Evolutionary conservation across 2,113 vertebrate genomes (phyloP).

Genomic region (Phodopus roborovskii): DNA sequence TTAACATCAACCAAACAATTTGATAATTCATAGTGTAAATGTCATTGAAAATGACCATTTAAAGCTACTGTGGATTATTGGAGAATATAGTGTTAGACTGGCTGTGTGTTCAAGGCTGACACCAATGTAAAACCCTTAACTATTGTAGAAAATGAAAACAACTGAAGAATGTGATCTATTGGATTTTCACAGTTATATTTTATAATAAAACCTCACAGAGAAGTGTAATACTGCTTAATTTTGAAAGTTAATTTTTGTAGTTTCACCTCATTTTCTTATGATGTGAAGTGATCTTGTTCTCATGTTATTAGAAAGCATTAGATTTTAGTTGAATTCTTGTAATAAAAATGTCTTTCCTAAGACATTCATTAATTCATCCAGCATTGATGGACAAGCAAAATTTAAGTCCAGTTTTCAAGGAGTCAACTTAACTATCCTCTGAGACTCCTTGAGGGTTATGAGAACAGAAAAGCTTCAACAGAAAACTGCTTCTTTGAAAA

Average conservation of each 20-base stretch:
- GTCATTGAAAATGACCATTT: neutral
- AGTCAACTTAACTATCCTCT: neutral
- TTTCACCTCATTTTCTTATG: neutral
- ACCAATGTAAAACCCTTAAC: neutral
- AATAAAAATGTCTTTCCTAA: neutral
- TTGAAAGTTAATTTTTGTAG: neutral
- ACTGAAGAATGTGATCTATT: neutral
- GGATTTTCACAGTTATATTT: neutral
- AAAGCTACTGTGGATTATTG: neutral
- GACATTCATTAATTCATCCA: neutral
- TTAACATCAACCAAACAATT: neutral
- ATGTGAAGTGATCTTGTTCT: neutral
- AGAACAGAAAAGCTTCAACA: neutral
- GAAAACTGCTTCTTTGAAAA: neutral
- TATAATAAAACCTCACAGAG: neutral
- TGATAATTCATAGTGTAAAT: neutral
- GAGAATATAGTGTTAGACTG: accelerated
- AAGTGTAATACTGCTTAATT: neutral
- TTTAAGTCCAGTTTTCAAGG: neutral
- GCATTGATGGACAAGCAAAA: neutral
- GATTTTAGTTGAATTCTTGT: neutral
- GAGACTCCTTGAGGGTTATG: neutral
- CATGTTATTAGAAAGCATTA: neutral
- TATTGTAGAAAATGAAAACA: neutral
- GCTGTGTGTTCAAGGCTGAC: neutral